Conservation (phyloP, 2,797 vertebrate species). For the Tenualosa ilisha region DNA sequence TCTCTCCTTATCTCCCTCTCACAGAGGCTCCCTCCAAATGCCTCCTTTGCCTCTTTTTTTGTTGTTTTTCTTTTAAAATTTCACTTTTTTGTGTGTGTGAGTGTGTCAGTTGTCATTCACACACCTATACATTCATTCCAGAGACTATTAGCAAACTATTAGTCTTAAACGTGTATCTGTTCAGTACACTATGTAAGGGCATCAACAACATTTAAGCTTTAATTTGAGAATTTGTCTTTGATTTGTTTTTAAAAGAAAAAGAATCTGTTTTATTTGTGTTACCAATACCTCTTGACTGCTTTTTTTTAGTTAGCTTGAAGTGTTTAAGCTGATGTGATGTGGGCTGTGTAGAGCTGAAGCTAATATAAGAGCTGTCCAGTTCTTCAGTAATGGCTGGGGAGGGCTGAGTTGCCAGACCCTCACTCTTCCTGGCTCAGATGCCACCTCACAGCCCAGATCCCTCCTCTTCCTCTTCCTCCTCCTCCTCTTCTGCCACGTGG, state of each 20-base stretch:
- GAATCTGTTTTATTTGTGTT: not conserved
- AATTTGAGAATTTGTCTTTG: conserved; percentile 1
- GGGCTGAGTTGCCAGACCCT: not conserved
- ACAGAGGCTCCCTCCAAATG: not conserved
- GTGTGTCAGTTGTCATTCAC: not conserved
- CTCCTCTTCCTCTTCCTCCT: not conserved
- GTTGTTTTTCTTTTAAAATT: not conserved
- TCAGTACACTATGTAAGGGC: not conserved
- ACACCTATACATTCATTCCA: not conserved
- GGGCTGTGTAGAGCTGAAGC: not conserved
- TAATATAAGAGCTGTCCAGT: not conserved
- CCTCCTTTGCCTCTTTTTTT: not conserved
- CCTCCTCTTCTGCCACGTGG: conserved; percentile 7
- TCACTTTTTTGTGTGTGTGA: not conserved
- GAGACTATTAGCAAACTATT: conserved; percentile 1
- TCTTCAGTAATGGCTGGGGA: not conserved
- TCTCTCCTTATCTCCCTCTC: not conserved
- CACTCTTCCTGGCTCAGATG: not conserved
- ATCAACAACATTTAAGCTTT: not conserved
- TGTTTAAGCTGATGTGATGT: not conserved
- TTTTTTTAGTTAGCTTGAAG: not conserved
- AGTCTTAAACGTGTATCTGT: conserved; percentile 5
- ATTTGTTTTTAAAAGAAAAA: not conserved
- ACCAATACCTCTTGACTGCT: not conserved
- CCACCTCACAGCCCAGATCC: not conserved